These are phyloP conservation scores for Podarcis cretensis DNA, from an alignment of 2,113 vertebrate genomes.

Conservation along the genomic window DNA sequence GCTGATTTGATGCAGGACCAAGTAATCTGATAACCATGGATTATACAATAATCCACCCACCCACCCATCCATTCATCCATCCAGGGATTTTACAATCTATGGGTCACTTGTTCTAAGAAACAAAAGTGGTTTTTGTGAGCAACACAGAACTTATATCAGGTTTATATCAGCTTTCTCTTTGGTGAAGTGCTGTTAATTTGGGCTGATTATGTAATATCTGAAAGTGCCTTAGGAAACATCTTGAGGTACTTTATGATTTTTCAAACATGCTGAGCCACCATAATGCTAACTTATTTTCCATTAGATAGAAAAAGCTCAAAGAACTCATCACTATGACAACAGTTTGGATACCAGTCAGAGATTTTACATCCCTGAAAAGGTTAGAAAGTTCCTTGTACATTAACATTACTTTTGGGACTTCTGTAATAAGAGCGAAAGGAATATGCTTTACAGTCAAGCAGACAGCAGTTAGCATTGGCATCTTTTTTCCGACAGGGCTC, in stretches of 20 bases:
- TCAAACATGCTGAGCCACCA: neutral
- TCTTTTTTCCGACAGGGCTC: neutral
- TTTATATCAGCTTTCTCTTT: neutral
- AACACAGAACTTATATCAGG: no score
- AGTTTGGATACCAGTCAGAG: neutral
- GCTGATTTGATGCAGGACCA: neutral
- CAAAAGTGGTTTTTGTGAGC: neutral
- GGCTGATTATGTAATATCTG: neutral
- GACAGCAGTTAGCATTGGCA: neutral
- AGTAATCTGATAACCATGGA: no score
- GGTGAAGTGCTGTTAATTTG: neutral
- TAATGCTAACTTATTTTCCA: neutral
- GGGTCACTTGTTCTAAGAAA: neutral
- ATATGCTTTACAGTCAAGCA: neutral
- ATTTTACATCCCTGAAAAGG: neutral
- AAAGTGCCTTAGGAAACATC: neutral
- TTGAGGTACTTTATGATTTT: neutral
- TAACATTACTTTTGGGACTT: neutral
- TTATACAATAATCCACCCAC: neutral
- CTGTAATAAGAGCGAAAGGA: neutral
- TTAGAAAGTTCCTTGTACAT: neutral
- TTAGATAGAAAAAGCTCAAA: conserved; percentile 12
- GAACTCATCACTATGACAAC: neutral
- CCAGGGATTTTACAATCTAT: no score
- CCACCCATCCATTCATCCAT: neutral